A percentile compares a stretch with the other conserved stretches of the same genome.
phyloP scores from a whole-genome alignment of 2,797 vertebrate genomes.

The Garrulus glandarius region DNA sequence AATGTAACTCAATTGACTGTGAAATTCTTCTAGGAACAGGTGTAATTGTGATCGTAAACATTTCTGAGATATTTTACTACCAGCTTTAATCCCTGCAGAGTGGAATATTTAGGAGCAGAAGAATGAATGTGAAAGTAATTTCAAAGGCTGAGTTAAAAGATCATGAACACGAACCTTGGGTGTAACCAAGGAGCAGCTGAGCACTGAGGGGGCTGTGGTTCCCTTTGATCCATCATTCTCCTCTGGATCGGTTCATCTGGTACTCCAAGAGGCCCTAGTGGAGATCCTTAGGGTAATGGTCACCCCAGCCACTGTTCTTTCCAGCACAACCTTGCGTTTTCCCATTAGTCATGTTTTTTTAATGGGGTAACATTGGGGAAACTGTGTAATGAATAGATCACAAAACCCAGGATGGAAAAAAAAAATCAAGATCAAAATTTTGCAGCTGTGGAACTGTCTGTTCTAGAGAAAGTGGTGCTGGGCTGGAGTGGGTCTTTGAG shows the following conservation, averaged over 20 bases:
- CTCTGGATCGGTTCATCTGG: not conserved
- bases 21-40: slow-evolving; percentile 61
- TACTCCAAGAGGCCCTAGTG: not conserved
- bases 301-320: not conserved
- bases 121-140: slow-evolving; percentile 6
- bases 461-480: not conserved
- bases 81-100: slow-evolving; percentile 39
- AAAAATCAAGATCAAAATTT: not conserved
- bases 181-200: not conserved
- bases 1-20: slow-evolving; percentile 42
- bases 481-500: not conserved
- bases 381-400: not conserved
- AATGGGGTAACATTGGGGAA: not conserved
- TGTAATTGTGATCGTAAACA: slow-evolving; percentile 54
- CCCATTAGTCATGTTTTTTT: not conserved
- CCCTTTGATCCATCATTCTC: not conserved
- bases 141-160: slow-evolving; percentile 23
- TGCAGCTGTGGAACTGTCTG: not conserved
- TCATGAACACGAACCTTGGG: not conserved
- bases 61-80: slow-evolving; percentile 29
- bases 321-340: not conserved
- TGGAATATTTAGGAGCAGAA: not conserved
- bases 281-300: not conserved
- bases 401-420: not conserved
- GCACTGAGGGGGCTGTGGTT: not conserved